Evolutionary conservation across 2,888 invertebrate species (phyloP).

Genomic region (Rhorus exstirpatorius): DNA sequence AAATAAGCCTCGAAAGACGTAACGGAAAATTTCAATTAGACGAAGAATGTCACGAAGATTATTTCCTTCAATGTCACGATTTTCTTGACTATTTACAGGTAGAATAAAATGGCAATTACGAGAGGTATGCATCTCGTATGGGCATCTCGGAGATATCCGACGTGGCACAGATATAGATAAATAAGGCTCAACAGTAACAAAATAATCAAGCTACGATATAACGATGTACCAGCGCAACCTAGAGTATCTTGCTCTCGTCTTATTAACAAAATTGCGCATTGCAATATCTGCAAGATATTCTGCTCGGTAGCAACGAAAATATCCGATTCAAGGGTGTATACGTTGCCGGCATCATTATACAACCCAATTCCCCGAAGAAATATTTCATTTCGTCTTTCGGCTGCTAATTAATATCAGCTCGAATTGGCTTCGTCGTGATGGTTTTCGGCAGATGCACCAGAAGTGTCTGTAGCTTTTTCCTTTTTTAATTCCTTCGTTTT

Average conservation of each 20-base stretch:
- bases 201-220: background rate
- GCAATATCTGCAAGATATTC: constrained; percentile 5
- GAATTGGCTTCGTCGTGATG: background rate
- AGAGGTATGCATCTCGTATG: too few relatives aligned
- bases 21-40: too few relatives aligned
- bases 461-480: constrained; percentile 4
- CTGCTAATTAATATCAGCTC: constrained; percentile 22
- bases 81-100: too few relatives aligned
- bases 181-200: background rate
- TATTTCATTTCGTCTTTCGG: constrained; percentile 74
- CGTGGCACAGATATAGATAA: too few relatives aligned
- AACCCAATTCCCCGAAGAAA: constrained; percentile 77
- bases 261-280: constrained; percentile 1
- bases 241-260: background rate
- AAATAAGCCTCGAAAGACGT: too few relatives aligned
- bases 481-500: constrained; percentile 2
- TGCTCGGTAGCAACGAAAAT: background rate
- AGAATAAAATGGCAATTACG: too few relatives aligned
- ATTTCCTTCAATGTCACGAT: too few relatives aligned
- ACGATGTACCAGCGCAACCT: background rate
- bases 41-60: too few relatives aligned
- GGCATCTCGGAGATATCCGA: too few relatives aligned
- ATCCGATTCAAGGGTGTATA: background rate
- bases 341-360: constrained; percentile 73
- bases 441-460: constrained; percentile 21